Conservation (phyloP, 1,140 invertebrate species). For the Aricia agestis region DNA sequence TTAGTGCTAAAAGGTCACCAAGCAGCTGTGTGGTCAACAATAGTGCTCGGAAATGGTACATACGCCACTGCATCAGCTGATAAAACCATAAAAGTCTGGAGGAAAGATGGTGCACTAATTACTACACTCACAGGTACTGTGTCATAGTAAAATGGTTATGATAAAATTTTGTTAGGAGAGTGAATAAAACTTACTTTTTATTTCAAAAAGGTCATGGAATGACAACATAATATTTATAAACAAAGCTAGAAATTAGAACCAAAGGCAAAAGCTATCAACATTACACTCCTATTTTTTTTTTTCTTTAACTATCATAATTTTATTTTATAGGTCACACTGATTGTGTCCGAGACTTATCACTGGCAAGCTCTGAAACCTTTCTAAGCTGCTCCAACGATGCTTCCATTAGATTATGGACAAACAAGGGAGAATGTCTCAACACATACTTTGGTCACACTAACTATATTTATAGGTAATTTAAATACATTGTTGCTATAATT, state of each 20-base stretch:
- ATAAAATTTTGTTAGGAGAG: no score
- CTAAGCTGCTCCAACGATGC: conserved; percentile 95
- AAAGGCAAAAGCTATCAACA: no score
- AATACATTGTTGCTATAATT: not conserved
- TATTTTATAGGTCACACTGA: conserved; percentile 87
- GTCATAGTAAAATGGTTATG: not conserved
- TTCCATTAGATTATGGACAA: conserved; percentile 88
- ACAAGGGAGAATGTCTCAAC: conserved; percentile 85
- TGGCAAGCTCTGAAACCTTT: conserved; percentile 83
- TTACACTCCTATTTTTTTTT: no score
- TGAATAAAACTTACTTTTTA: no score
- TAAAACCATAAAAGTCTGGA: conserved; percentile 92
- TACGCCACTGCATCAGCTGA: conserved; percentile 94
- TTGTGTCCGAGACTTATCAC: conserved; percentile 88
- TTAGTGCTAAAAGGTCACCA: conserved; percentile 85
- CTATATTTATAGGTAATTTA: conserved; percentile 82
- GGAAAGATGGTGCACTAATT: conserved; percentile 75
- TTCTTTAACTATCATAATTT: no score
- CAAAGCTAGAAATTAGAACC: no score
- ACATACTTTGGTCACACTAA: conserved; percentile 89
- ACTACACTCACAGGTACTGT: conserved; percentile 70
- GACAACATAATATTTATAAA: no score
- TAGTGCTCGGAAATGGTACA: conserved; percentile 77
- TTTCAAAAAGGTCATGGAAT: no score
- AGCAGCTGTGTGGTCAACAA: conserved; percentile 93